Evolutionary conservation across 2,113 vertebrate genomes (phyloP).

Genomic region (Epinephelus moara): DNA sequence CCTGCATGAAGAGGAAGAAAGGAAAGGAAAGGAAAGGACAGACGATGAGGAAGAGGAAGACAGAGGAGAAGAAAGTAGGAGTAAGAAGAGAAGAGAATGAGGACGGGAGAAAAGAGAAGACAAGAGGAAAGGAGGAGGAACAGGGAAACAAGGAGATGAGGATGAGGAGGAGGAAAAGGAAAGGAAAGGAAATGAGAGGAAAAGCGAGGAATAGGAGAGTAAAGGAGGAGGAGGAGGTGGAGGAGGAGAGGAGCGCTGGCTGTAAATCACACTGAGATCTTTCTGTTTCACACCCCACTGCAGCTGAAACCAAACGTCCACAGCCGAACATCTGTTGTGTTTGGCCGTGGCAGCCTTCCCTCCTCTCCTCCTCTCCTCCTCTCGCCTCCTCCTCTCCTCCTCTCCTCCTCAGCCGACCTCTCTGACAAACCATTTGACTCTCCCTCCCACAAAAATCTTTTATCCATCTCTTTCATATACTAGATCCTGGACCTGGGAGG

Average conservation of each 20-base stretch:
- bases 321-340: constrained; percentile 70
- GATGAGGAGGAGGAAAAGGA: not conserved
- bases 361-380: constrained; percentile 24
- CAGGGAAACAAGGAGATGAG: too few relatives aligned
- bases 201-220: not conserved
- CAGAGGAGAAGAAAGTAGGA: not conserved
- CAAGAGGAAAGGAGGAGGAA: not conserved
- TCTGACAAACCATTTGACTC: constrained; percentile 37
- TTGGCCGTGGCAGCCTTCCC: constrained; percentile 50
- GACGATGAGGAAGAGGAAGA: not conserved
- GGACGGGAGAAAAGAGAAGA: too few relatives aligned
- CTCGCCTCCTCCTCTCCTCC: constrained; percentile 15
- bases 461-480: constrained; percentile 34
- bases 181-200: not conserved
- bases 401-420: constrained; percentile 40
- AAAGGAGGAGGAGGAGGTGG: not conserved
- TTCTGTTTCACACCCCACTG: constrained; percentile 43
- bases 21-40: not conserved
- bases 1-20: too few relatives aligned
- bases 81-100: not conserved
- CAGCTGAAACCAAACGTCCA: constrained; percentile 50
- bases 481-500: constrained; percentile 48
- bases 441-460: constrained; percentile 41
- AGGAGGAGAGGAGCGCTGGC: constrained; percentile 16
- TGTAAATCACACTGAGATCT: constrained; percentile 48